phyloP scores from a whole-genome alignment of 2,113 vertebrate genomes.

The Podarcis cretensis region DNA sequence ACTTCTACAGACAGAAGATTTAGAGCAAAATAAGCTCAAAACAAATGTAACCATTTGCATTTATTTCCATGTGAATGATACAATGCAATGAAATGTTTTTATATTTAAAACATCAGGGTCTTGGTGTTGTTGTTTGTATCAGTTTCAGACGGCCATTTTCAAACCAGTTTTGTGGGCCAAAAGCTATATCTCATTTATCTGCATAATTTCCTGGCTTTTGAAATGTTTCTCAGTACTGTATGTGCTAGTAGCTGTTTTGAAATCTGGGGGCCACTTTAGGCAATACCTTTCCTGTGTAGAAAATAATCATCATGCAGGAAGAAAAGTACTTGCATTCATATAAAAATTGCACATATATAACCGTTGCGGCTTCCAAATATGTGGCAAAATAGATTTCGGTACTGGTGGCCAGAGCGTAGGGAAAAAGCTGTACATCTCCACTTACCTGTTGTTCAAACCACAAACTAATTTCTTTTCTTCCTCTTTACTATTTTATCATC shows the following conservation, averaged over 20 bases:
- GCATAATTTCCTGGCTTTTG: background rate
- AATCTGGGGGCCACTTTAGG: background rate
- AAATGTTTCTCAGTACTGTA: background rate
- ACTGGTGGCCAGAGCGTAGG: background rate
- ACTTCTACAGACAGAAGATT: conserved; percentile 40
- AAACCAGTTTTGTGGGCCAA: background rate
- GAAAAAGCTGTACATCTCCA: background rate
- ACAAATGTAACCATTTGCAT: background rate
- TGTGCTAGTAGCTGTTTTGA: background rate
- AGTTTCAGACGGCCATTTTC: background rate
- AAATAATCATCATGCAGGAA: background rate
- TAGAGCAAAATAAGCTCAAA: conserved; percentile 33
- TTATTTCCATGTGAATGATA: background rate
- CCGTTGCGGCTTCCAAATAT: background rate
- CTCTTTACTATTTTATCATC: too few species aligned
- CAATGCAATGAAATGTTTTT: background rate
- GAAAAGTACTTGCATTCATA: background rate
- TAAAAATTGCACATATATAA: background rate
- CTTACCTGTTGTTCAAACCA: background rate
- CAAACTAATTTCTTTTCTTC: background rate
- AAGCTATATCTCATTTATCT: background rate
- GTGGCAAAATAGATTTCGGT: background rate
- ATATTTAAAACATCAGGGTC: background rate
- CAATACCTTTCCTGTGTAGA: too few species aligned
- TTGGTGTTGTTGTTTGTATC: background rate